These are phyloP conservation scores for Agrochola lota DNA, from an alignment of 2,888 invertebrate genomes.

Conservation along the genomic window DNA sequence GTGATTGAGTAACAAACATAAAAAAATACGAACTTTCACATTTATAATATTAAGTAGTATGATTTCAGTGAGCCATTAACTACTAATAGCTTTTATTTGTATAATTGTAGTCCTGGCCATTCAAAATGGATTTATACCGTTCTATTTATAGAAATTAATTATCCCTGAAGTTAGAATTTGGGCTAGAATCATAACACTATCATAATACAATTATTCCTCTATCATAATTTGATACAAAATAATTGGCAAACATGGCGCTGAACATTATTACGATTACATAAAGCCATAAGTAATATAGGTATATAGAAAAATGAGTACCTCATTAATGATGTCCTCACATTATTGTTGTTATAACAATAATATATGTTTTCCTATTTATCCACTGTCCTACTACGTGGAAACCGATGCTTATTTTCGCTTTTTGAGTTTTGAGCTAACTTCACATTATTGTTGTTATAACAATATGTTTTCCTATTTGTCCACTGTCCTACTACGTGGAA, in stretches of 20 bases:
- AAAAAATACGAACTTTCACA: too few species aligned
- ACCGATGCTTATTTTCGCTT: background rate
- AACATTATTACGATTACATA: background rate
- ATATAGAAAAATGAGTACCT: background rate
- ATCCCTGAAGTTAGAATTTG: background rate
- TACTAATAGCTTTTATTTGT: background rate
- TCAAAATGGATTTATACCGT: background rate
- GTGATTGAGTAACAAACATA: too few species aligned
- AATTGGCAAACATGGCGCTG: slow-evolving; percentile 7
- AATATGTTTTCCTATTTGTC: background rate
- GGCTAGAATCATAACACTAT: background rate
- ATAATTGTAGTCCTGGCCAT: background rate
- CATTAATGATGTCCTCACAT: slow-evolving; percentile 8
- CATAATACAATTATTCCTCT: background rate
- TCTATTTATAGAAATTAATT: background rate
- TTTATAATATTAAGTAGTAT: background rate
- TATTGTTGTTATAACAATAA: background rate
- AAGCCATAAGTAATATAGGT: background rate
- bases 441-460: background rate
- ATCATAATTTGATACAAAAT: background rate
- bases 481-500: background rate
- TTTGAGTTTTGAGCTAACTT: background rate
- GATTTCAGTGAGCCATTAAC: background rate
- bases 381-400: background rate
- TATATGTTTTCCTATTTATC: background rate